Base-by-base conservation (phyloP, 2,888 invertebrate genomes). In the Pegoplata infirma region DNA sequence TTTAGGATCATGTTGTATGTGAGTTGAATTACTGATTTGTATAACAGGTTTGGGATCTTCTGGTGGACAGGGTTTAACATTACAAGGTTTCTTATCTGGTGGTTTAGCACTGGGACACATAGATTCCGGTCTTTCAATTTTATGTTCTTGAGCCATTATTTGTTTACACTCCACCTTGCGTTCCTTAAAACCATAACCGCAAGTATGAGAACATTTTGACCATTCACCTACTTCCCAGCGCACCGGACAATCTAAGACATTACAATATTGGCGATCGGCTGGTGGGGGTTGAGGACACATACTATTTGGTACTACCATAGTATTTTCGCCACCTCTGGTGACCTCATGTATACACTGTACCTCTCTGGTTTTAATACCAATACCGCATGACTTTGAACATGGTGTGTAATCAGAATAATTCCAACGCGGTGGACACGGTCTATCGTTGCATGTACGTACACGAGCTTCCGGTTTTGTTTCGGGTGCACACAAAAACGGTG, bases 371-470 rank as follows among this genome's bases (percentile, higher is more conserved):
- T 97, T 97, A 81, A 96, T 94, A 0, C 98, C 98, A 82, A 98
- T 95, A 28, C 98, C 98, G 86, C 98, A 99, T 2, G 96, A 94
- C 88, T 96, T 96, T 17, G 96, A 96, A 90, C 98, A 99, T 17
- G 94, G 93, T 0, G 95, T 94, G 87, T 96, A 97, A 67, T 96
- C 96, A 0, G 96, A 96, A 83, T 95, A 94, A 87, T 96, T 96
- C 97, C 97, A 97, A 83, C 97, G 92, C 0, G 98, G 98, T 1
- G 98, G 98, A 86, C 99, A 99, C 0, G 98, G 96, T 79, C 96
- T 94, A 85, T 98, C 98, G 87, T 99, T 99, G 90, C 98, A 98
- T 0, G 96, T 95, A 84, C 96, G 91, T 32, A 96, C 95, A 77
- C 97, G 91, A 58, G 96, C 95, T 88, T 97, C 97, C 0, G 98